Evolutionary conservation across 2,888 invertebrate species (phyloP).

Genomic region (Plagodis dolabraria): DNA sequence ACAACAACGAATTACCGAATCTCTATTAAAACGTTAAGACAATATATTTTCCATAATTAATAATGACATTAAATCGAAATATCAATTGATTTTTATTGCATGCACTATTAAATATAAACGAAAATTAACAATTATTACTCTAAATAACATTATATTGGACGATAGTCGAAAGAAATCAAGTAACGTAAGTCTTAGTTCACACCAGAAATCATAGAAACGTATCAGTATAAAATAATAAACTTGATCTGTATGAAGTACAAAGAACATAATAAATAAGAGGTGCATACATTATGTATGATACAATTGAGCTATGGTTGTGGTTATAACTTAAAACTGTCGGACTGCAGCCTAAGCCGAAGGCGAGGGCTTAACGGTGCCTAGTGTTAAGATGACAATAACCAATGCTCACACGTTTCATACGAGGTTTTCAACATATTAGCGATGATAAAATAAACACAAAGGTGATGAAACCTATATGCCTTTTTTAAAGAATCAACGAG

Average conservation of each 20-base stretch:
- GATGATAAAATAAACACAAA: too few species aligned
- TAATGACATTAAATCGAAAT: slow-evolving; percentile 72
- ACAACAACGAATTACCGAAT: slow-evolving; percentile 67
- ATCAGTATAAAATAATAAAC: background rate
- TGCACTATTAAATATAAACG: slow-evolving; percentile 64
- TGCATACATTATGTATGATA: too few species aligned
- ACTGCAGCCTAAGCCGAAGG: too few species aligned
- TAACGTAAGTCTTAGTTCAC: slow-evolving; percentile 38
- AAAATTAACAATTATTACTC: slow-evolving; percentile 70
- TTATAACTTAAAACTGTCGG: too few species aligned
- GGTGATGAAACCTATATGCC: background rate
- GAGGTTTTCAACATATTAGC: too few species aligned
- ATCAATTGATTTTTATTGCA: slow-evolving; percentile 81
- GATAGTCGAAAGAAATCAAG: slow-evolving; percentile 48
- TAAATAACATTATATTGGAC: slow-evolving; percentile 74
- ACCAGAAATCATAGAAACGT: background rate
- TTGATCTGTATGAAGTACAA: too few species aligned
- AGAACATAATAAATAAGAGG: too few species aligned
- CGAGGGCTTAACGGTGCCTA: too few species aligned
- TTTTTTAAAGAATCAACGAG: background rate
- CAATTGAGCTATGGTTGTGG: too few species aligned
- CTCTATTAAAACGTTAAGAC: slow-evolving; percentile 66
- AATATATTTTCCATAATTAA: slow-evolving; percentile 48
- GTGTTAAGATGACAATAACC: too few species aligned
- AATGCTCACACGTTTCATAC: too few species aligned